Base-by-base conservation (phyloP, 1,140 invertebrate genomes). In the Mesaphorura yosii region DNA sequence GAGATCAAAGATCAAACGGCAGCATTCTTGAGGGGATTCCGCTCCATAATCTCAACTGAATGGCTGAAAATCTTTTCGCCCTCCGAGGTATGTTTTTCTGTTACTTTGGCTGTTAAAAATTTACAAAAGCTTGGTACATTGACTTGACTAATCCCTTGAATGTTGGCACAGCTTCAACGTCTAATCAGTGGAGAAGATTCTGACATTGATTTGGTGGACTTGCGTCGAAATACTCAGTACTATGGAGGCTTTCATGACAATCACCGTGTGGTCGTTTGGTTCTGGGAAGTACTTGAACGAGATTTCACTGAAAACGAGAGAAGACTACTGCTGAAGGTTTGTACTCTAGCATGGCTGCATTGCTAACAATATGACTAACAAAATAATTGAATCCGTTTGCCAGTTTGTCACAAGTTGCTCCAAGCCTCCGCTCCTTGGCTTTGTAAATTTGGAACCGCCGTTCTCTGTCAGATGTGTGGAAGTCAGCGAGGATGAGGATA, bases 391-490 rank as follows among this genome's bases (percentile, higher is more conserved):
- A 64, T 55, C 46, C 73, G 78, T 17, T 39, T 31, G 27, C 17
- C 67, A 97, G 88, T 99, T 99, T 77, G 93, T 98, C 1, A 99
- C 95, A 15, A 96, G 91, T 66, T 98, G 95, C 71, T 98, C 92
- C 0, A 94, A 97, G 64, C 90, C 94, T 3, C 96, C 96, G 27
- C 74, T 99, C 12, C 73, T 99, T 14, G 96, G 96, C 2, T 99
- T 99, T 74, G 86, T 90, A 14, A 84, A 97, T 70, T 73, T 99
- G 28, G 94, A 98, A 68, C 96, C 96, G 3, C 91, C 92, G 14
- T 99, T 99, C 74, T 97, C 94, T 0, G 98, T 99, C 66, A 81
- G 96, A 54, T 99, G 95, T 73, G 92, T 98, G 3, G 94, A 98
- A 78, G 93, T 97, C 42, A 86, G 88, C 23, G 94, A 98, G 68